Conservation (phyloP, 2,113 vertebrate genomes). For the Etheostoma spectabile region DNA sequence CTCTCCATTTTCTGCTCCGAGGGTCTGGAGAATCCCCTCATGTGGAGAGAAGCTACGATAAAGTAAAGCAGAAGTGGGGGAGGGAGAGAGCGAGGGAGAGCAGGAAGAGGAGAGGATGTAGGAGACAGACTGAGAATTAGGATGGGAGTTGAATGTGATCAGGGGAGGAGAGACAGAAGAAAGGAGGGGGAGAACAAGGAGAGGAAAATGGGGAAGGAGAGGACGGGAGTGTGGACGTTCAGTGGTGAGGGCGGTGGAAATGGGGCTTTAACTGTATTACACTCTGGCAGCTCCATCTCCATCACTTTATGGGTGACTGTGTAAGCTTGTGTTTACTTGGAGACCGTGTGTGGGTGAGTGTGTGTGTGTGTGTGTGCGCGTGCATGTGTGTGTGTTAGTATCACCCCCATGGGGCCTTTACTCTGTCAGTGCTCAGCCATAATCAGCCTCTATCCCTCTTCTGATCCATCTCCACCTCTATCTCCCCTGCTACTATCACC, state of each 20-base stretch:
- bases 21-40: constrained; percentile 75
- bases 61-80: constrained; percentile 50
- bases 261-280: constrained; percentile 71
- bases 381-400: constrained; percentile 30
- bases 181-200: constrained; percentile 6
- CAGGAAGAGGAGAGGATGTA: not conserved
- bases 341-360: constrained; percentile 21
- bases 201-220: not conserved
- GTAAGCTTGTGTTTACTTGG: constrained; percentile 54
- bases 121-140: constrained; percentile 43
- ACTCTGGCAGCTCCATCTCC: constrained; percentile 69
- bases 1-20: constrained; percentile 82
- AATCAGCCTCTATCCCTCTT: constrained; percentile 79
- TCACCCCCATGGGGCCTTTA: constrained; percentile 71
- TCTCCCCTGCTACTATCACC: constrained; percentile 71
- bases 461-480: constrained; percentile 74
- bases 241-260: constrained; percentile 53
- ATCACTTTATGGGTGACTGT: constrained; percentile 65
- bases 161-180: constrained; percentile 24
- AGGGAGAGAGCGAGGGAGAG: not conserved
- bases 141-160: constrained; percentile 42
- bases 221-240: constrained; percentile 26
- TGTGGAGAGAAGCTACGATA: constrained; percentile 75
- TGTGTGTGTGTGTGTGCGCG: constrained; percentile 30
- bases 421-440: constrained; percentile 75